Percentiles rank a stretch among this genome's conserved stretches.
Evolutionary conservation across 1,140 invertebrate genomes (phyloP).

Genomic region (Drosophila bipectinata): DNA sequence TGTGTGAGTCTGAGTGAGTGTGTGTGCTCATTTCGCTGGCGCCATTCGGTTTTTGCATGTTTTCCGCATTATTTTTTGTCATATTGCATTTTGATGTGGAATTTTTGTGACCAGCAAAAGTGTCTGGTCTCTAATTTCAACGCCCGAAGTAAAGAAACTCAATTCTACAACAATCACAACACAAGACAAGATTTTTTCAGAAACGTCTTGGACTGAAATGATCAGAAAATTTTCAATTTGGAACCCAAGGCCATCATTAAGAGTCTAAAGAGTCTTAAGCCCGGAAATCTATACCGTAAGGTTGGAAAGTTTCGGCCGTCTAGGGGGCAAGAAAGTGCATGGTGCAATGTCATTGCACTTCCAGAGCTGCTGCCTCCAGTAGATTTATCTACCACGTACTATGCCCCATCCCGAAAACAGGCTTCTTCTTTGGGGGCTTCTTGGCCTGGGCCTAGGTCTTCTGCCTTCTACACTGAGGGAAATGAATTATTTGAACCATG

Average conservation of each 20-base stretch:
- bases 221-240: slow-evolving; percentile 2
- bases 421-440: slow-evolving; percentile 63
- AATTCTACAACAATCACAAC: slow-evolving; percentile 36
- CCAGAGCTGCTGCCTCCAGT: slow-evolving; percentile 15
- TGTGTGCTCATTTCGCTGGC: slow-evolving; percentile 74
- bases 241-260: slow-evolving; percentile 71
- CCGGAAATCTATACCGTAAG: not conserved
- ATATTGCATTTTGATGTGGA: slow-evolving; percentile 65
- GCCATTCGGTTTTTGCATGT: slow-evolving; percentile 65
- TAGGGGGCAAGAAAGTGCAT: slow-evolving; percentile 27
- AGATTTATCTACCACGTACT: slow-evolving; percentile 78
- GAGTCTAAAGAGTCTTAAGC: slow-evolving; percentile 15
- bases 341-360: slow-evolving; percentile 72
- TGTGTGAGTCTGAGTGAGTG: slow-evolving; percentile 11
- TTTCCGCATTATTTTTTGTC: slow-evolving; percentile 74
- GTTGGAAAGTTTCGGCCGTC: not conserved
- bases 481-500: not conserved
- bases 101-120: slow-evolving; percentile 64
- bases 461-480: slow-evolving; percentile 18
- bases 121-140: slow-evolving; percentile 79
- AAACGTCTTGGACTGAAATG: slow-evolving; percentile 6
- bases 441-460: slow-evolving; percentile 44
- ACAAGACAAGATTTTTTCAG: slow-evolving; percentile 38
- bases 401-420: slow-evolving; percentile 71
- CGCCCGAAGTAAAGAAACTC: slow-evolving; percentile 21